These are phyloP conservation scores for Champsocephalus gunnari DNA, from an alignment of 2,797 vertebrate species.

Conservation along the genomic window DNA sequence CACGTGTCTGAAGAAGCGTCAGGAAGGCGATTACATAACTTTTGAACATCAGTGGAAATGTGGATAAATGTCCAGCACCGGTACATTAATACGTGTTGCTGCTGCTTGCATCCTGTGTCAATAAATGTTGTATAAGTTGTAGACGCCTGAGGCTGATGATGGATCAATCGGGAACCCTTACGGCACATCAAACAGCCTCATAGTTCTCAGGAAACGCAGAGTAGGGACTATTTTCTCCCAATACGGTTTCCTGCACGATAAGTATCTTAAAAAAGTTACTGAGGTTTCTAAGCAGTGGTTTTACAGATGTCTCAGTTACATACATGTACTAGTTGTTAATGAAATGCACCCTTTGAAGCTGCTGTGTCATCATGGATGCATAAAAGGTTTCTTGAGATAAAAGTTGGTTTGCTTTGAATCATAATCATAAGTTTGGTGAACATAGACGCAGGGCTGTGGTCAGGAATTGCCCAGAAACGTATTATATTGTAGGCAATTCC, in stretches of 20 bases:
- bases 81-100: neutral
- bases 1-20: neutral
- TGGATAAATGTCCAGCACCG: neutral
- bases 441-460: too few relatives aligned
- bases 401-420: too few relatives aligned
- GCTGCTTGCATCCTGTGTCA: neutral
- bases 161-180: neutral
- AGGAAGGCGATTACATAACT: neutral
- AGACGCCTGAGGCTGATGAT: constrained; percentile 1
- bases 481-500: too few relatives aligned
- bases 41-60: neutral
- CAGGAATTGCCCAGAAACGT: too few relatives aligned
- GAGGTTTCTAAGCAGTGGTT: neutral
- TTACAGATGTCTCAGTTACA: too few relatives aligned
- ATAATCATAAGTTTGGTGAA: too few relatives aligned
- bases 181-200: neutral
- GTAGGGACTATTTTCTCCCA: neutral
- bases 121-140: constrained; percentile 1
- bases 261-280: neutral
- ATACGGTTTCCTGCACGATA: neutral
- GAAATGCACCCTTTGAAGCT: too few relatives aligned
- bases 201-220: too few relatives aligned
- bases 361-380: too few relatives aligned
- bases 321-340: too few relatives aligned
- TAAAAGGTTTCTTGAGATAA: too few relatives aligned